A percentile compares a stretch with the other conserved stretches of the same genome.
Evolutionary conservation across 2,888 invertebrate genomes (phyloP).

Genomic region (Melolontha melolontha): DNA sequence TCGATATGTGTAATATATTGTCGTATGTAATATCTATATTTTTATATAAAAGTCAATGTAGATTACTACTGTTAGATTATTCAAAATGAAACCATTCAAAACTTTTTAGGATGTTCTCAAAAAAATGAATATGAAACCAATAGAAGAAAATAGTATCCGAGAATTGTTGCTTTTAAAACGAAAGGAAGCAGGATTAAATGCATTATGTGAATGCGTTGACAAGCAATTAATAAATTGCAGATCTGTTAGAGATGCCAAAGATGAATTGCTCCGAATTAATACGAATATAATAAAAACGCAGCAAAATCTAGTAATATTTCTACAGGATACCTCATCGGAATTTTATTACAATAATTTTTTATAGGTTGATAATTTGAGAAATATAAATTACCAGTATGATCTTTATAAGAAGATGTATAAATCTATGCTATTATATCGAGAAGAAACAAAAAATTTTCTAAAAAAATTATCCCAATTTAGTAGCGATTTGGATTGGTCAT

Average conservation of each 20-base stretch:
- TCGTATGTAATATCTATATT: too few relatives aligned
- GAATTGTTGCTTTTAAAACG: slow-evolving; percentile 28
- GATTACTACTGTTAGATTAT: too few relatives aligned
- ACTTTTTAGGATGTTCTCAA: slow-evolving; percentile 2
- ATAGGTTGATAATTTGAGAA: slow-evolving; percentile 27
- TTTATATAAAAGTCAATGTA: too few relatives aligned
- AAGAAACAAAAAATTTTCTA: slow-evolving; percentile 35
- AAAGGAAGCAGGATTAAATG: slow-evolving; percentile 33
- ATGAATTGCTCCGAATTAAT: slow-evolving; percentile 13
- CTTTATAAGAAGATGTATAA: slow-evolving; percentile 38
- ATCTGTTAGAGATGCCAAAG: slow-evolving; percentile 7
- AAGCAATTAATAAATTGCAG: background rate
- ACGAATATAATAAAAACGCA: slow-evolving; percentile 13
- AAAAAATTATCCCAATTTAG: slow-evolving; percentile 43
- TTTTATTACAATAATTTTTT: background rate
- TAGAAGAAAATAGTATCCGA: background rate
- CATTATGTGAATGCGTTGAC: slow-evolving; percentile 28
- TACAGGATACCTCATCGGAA: background rate
- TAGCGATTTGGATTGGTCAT: slow-evolving; percentile 42
- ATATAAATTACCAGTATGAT: slow-evolving; percentile 35
- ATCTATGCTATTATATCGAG: slow-evolving; percentile 24
- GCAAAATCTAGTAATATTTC: slow-evolving; percentile 31
- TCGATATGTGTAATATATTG: too few relatives aligned
- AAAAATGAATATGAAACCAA: slow-evolving; percentile 1
- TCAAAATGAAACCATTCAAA: background rate